These are phyloP conservation scores for Argyresthia goedartella DNA, from an alignment of 2,888 invertebrate species.

Conservation along the genomic window DNA sequence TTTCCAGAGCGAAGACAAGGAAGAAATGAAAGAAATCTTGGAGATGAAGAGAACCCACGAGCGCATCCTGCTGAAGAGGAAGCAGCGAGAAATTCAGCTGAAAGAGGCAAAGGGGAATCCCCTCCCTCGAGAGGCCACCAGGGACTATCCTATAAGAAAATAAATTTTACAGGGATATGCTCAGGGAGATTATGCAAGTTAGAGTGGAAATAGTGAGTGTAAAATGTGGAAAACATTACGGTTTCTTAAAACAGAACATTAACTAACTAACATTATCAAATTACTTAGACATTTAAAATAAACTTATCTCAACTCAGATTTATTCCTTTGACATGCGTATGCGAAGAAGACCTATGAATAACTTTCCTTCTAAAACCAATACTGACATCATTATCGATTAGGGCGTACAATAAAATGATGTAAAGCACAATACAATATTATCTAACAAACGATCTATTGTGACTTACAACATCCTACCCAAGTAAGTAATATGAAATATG, in stretches of 20 bases:
- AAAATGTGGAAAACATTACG: no score
- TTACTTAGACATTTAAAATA: no score
- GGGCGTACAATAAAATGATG: slow-evolving; percentile 4
- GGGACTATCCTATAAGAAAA: slow-evolving; percentile 45
- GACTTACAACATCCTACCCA: slow-evolving; percentile 11
- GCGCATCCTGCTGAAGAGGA: slow-evolving; percentile 80
- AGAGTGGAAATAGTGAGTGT: no score
- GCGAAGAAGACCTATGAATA: no score
- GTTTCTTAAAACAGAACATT: no score
- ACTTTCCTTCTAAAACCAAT: no score
- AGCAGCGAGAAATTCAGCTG: slow-evolving; percentile 36
- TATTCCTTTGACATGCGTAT: no score
- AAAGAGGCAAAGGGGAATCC: slow-evolving; percentile 14
- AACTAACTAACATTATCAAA: no score
- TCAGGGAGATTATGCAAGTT: no score
- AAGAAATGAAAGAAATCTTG: slow-evolving; percentile 93
- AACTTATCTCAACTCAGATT: no score
- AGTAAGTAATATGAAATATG: slow-evolving; percentile 1
- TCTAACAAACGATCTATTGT: slow-evolving; percentile 18
- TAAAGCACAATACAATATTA: slow-evolving; percentile 20
- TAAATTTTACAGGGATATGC: slow-evolving; percentile 5
- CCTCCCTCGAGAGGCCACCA: slow-evolving; percentile 21
- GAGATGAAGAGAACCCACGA: slow-evolving; percentile 92
- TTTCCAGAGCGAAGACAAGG: slow-evolving; percentile 89
- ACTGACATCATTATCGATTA: slow-evolving; percentile 5